These are phyloP conservation scores for Apteryx owenii DNA, from an alignment of 2,113 vertebrate species.

Conservation along the genomic window DNA sequence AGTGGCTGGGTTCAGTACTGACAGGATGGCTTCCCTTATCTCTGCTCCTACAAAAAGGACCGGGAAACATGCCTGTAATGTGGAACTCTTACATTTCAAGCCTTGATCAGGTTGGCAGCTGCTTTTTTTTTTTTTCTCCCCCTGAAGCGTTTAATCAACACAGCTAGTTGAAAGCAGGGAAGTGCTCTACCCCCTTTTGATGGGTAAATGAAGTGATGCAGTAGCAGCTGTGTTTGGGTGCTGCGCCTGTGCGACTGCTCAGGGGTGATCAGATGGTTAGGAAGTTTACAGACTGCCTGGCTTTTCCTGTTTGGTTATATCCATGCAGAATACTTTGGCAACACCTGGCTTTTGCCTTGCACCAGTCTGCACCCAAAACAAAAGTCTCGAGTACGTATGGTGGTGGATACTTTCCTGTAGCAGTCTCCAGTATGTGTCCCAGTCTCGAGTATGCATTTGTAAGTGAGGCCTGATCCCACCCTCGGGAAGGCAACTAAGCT, in stretches of 20 bases:
- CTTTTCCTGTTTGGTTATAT: not conserved
- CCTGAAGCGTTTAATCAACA: not conserved
- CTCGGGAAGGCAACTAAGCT: not conserved
- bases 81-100: slow-evolving; percentile 9
- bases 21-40: slow-evolving; percentile 17
- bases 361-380: rapidly evolving
- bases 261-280: not conserved
- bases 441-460: not conserved
- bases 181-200: not conserved
- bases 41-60: not conserved
- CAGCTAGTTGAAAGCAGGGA: slow-evolving; percentile 1
- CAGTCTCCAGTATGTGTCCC: not conserved
- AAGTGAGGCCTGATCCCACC: not conserved
- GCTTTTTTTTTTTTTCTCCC: not conserved
- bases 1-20: slow-evolving; percentile 14
- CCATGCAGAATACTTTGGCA: not conserved
- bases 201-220: not conserved
- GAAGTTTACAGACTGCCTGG: not conserved
- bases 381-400: rapidly evolving
- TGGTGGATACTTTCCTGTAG: rapidly evolving
- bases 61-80: not conserved
- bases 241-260: rapidly evolving
- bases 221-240: not conserved
- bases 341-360: not conserved
- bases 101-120: slow-evolving; percentile 19